These are phyloP conservation scores for Catocala sponsa DNA, from an alignment of 2,888 invertebrate genomes.

Conservation along the genomic window DNA sequence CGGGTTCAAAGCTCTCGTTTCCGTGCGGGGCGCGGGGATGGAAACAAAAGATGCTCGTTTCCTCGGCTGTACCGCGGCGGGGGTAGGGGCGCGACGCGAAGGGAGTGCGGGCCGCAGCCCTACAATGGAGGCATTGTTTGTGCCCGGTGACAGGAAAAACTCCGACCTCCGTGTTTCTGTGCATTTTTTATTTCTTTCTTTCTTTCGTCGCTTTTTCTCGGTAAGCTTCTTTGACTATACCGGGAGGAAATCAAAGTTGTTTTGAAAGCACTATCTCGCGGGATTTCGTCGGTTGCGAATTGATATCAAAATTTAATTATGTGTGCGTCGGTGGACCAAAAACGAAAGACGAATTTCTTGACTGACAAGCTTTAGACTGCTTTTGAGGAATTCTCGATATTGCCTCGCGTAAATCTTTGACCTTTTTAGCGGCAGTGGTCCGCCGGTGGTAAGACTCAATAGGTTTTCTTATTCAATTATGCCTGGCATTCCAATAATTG, in stretches of 20 bases:
- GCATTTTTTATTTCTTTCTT: conserved; percentile 85
- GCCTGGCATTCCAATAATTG: too few relatives aligned
- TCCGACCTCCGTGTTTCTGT: conserved; percentile 87
- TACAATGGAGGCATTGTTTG: conserved; percentile 86
- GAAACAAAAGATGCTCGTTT: conserved; percentile 88
- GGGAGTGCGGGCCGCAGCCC: conserved; percentile 57
- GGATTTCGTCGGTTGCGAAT: conserved; percentile 48
- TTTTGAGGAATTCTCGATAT: conserved; percentile 23
- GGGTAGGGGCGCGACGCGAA: conserved; percentile 53
- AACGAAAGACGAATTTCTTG: conserved; percentile 30
- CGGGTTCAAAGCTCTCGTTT: conserved; percentile 82
- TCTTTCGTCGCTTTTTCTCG: conserved; percentile 70
- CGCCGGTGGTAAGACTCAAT: too few relatives aligned
- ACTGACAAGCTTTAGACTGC: conserved; percentile 25
- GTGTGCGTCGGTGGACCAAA: conserved; percentile 31
- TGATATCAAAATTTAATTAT: conserved; percentile 50
- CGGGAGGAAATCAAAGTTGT: conserved; percentile 80
- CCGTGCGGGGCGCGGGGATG: conserved; percentile 71
- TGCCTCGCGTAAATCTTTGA: conserved; percentile 5
- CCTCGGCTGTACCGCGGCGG: conserved; percentile 72
- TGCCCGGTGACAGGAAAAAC: conserved; percentile 88
- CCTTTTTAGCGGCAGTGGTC: too few relatives aligned
- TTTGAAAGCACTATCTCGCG: conserved; percentile 67
- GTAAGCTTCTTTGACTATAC: conserved; percentile 81
- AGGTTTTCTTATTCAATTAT: too few relatives aligned